A percentile compares a stretch with the other conserved stretches of the same genome.
phyloP scores from a whole-genome alignment of 2,888 invertebrate genomes.

The Sinelater perroti region DNA sequence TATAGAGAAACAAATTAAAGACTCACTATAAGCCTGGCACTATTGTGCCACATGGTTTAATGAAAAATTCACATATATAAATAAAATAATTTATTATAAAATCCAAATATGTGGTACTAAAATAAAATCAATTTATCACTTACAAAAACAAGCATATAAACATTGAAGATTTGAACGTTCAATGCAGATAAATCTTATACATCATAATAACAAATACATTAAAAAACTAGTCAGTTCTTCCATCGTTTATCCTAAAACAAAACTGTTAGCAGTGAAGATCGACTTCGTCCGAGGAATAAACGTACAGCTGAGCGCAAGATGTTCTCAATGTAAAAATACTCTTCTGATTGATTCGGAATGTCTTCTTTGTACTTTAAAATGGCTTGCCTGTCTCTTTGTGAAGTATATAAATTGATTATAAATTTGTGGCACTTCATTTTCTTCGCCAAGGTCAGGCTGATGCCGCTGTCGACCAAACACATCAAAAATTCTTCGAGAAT shows the following conservation, averaged over 20 bases:
- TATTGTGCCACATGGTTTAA: too few species aligned
- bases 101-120: too few species aligned
- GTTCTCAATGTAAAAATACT: constrained; percentile 78
- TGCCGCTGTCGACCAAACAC: constrained; percentile 60
- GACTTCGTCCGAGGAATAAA: neutral
- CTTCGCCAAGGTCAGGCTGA: constrained; percentile 68
- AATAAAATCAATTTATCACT: too few species aligned
- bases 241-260: constrained; percentile 51
- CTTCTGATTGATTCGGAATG: constrained; percentile 71
- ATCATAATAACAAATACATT: too few species aligned
- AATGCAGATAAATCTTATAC: too few species aligned
- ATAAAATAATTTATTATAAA: too few species aligned
- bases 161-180: too few species aligned
- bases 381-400: constrained; percentile 70
- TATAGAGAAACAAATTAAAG: too few species aligned
- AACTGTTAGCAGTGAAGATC: constrained; percentile 8
- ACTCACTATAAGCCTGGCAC: too few species aligned
- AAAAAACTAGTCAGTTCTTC: constrained; percentile 45
- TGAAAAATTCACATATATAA: too few species aligned
- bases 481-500: constrained; percentile 58
- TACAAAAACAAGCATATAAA: too few species aligned
- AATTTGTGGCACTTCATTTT: constrained; percentile 72
- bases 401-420: constrained; percentile 69
- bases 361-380: constrained; percentile 71
- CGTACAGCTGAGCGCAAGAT: constrained; percentile 60